Conservation (phyloP, 2,888 invertebrate genomes). For the Dryobotodes eremita region DNA sequence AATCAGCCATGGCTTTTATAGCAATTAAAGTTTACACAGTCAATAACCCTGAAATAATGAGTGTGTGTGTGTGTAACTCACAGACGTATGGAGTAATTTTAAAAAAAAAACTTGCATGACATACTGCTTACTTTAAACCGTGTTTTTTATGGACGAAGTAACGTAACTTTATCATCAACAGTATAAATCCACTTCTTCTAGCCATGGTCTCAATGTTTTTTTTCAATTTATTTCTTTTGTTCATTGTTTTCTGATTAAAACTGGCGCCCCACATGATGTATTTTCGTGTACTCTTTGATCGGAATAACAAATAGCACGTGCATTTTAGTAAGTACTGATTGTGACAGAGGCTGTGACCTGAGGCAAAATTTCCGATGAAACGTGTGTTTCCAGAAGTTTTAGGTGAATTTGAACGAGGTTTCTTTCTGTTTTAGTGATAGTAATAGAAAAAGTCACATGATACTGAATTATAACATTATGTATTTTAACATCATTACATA, state of each 20-base stretch:
- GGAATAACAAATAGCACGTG: background rate
- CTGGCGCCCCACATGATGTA: background rate
- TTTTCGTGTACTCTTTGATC: background rate
- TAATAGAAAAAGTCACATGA: background rate
- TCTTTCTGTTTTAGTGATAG: too few relatives aligned
- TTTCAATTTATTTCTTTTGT: too few relatives aligned
- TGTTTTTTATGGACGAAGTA: background rate
- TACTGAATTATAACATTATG: background rate
- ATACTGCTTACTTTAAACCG: too few relatives aligned
- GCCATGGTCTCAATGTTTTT: background rate
- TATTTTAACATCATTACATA: background rate
- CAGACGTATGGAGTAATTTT: background rate
- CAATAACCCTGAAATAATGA: slow-evolving; percentile 76
- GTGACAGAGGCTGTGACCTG: background rate
- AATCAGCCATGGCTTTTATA: background rate
- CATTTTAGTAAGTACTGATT: background rate
- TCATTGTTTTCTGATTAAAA: background rate
- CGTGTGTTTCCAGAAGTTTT: background rate
- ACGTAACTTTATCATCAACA: background rate
- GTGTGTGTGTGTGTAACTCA: background rate
- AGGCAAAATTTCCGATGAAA: background rate
- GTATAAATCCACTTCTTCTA: background rate
- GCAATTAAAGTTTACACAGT: slow-evolving; percentile 66
- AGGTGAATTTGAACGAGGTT: background rate
- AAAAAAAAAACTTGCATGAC: background rate